phyloP scores from a whole-genome alignment of 2,888 invertebrate species.

The Acrocera orbiculus region DNA sequence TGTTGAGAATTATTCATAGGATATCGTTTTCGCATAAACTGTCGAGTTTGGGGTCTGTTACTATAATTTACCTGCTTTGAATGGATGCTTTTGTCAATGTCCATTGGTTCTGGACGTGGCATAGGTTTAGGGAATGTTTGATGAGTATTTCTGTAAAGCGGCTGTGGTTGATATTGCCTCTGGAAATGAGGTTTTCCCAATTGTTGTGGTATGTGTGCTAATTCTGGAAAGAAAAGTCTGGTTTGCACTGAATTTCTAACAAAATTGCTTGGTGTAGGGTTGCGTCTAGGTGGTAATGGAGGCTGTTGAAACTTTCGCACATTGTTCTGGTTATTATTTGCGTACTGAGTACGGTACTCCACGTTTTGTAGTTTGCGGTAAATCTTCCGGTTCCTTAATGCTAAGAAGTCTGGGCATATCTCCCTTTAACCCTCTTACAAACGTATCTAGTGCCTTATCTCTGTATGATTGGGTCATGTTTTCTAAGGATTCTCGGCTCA shows the following conservation, averaged over 20 bases:
- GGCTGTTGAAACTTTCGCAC: background rate
- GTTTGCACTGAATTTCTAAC: no score
- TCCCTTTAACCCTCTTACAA: slow-evolving; percentile 13
- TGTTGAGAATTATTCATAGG: no score
- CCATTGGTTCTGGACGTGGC: slow-evolving; percentile 10
- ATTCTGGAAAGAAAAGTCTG: slow-evolving; percentile 1
- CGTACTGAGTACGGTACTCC: slow-evolving; percentile 1
- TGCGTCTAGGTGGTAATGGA: slow-evolving; percentile 1
- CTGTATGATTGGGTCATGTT: slow-evolving; percentile 10
- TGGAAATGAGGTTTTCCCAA: no score
- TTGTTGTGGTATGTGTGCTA: background rate
- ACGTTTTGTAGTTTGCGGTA: slow-evolving; percentile 3
- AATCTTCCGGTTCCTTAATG: slow-evolving; percentile 3
- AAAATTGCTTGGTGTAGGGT: background rate
- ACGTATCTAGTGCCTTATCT: slow-evolving; percentile 14
- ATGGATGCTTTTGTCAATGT: slow-evolving; percentile 7
- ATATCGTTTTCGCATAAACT: background rate
- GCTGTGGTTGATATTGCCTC: background rate
- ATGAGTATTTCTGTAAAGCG: no score
- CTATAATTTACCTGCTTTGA: slow-evolving; percentile 9
- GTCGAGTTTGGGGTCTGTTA: slow-evolving; percentile 5
- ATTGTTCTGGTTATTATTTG: background rate
- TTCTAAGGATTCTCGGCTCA: slow-evolving; percentile 9
- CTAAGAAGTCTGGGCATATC: slow-evolving; percentile 6
- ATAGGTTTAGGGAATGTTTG: slow-evolving; percentile 7